These are phyloP conservation scores for Malurus elegans DNA, from an alignment of 2,113 vertebrate genomes.

Conservation along the genomic window DNA sequence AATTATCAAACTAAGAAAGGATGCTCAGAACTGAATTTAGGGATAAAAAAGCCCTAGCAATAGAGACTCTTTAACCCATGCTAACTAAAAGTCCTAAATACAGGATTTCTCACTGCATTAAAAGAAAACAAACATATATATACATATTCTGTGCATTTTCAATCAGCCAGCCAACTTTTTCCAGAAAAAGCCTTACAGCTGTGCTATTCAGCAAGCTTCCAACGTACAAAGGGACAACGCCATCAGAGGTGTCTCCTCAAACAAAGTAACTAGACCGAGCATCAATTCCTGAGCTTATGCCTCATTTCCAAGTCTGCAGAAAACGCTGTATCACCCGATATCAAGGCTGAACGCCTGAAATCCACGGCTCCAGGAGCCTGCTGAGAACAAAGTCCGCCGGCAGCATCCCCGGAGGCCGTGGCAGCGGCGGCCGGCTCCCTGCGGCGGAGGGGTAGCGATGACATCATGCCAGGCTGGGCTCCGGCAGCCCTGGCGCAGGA, in stretches of 20 bases:
- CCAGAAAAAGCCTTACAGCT: background rate
- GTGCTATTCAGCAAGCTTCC: background rate
- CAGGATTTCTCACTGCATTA: background rate
- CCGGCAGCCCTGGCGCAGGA: background rate
- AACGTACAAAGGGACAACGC: background rate
- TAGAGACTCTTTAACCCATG: background rate
- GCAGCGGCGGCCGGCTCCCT: constrained; percentile 37
- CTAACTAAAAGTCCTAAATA: background rate
- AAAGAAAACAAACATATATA: background rate
- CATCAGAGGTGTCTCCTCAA: background rate
- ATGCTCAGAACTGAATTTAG: background rate
- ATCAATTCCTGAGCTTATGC: background rate
- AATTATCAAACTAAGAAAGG: background rate
- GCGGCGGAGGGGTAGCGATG: constrained; percentile 50
- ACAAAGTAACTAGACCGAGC: background rate
- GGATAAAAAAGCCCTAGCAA: background rate
- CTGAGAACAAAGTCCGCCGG: constrained; percentile 12
- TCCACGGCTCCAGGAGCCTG: background rate
- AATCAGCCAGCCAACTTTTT: background rate
- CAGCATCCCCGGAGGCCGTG: constrained; percentile 8
- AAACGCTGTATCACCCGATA: background rate
- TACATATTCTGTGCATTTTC: background rate
- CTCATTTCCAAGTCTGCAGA: background rate
- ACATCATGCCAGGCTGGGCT: constrained; percentile 61
- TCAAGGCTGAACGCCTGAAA: background rate